Percentiles rank a stretch among this genome's conserved stretches.
Evolutionary conservation across 2,797 vertebrate genomes (phyloP).

Genomic region (Poeciliopsis gracilis): DNA sequence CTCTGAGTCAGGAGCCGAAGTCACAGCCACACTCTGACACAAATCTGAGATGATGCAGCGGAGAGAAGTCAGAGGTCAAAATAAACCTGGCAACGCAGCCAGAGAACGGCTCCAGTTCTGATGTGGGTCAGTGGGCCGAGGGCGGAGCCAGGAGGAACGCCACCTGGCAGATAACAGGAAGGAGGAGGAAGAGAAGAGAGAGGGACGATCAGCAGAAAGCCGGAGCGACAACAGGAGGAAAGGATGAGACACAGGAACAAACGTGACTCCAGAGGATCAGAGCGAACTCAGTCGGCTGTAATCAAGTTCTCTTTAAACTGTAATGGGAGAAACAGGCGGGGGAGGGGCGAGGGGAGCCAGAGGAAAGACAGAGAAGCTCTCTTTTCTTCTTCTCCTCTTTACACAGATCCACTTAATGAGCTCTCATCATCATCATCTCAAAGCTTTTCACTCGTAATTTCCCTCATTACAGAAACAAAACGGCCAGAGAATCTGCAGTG

Average conservation of each 20-base stretch:
- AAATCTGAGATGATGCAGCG: not conserved
- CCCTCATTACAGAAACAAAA: slow-evolving; percentile 47
- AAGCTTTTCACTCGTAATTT: slow-evolving; percentile 58
- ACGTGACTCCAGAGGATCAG: too few relatives aligned
- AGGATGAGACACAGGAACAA: too few relatives aligned
- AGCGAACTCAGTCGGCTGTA: slow-evolving; percentile 24
- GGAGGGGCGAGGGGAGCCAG: slow-evolving; percentile 4
- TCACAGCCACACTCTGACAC: slow-evolving; percentile 24
- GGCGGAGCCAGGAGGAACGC: slow-evolving; percentile 27
- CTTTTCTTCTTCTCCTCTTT: not conserved
- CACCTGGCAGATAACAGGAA: too few relatives aligned
- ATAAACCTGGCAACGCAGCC: slow-evolving; percentile 5
- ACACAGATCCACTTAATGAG: slow-evolving; percentile 26
- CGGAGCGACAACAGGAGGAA: too few relatives aligned
- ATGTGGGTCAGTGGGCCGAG: not conserved
- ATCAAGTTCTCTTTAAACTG: slow-evolving; percentile 64
- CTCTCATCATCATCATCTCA: slow-evolving; percentile 32
- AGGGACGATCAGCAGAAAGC: too few relatives aligned
- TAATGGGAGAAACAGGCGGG: slow-evolving; percentile 47
- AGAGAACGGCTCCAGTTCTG: too few relatives aligned
- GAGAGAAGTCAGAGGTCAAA: not conserved
- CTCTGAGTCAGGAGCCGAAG: slow-evolving; percentile 7
- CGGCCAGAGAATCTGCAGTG: too few relatives aligned
- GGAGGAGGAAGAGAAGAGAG: too few relatives aligned
- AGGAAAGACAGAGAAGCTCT: slow-evolving; percentile 43